phyloP scores from a whole-genome alignment of 2,113 vertebrate genomes.

The Aepyceros melampus region DNA sequence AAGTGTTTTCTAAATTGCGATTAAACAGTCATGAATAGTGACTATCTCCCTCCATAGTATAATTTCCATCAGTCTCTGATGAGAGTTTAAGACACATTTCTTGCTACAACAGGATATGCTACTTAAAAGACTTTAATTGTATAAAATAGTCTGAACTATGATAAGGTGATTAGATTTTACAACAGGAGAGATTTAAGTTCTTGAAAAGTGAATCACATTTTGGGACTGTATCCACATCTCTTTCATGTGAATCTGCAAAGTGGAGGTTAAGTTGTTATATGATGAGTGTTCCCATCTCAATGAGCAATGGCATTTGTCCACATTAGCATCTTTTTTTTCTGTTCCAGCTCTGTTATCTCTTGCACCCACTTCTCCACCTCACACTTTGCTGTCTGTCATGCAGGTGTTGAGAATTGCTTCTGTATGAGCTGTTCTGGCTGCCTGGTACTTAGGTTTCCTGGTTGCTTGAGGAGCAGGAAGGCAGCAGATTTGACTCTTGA shows the following conservation, averaged over 20 bases:
- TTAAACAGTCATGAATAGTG: not conserved
- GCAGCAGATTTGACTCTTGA: not conserved
- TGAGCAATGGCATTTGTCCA: not conserved
- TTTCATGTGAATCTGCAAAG: not conserved
- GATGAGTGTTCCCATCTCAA: not conserved
- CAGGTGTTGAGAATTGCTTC: not conserved
- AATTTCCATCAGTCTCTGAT: not conserved
- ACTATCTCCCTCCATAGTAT: not conserved
- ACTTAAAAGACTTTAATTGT: constrained; percentile 18
- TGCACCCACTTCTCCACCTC: not conserved
- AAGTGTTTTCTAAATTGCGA: not conserved
- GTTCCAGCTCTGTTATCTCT: not conserved
- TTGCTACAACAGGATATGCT: not conserved
- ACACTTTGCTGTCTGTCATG: not conserved
- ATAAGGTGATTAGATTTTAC: not conserved
- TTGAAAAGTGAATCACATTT: not conserved
- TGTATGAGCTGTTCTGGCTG: not conserved
- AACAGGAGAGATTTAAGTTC: not conserved
- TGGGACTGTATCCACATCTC: not conserved
- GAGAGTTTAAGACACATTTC: not conserved
- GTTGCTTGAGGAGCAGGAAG: not conserved
- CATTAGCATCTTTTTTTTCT: not conserved
- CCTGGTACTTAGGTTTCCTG: not conserved
- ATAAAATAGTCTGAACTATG: not conserved
- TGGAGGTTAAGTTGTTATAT: not conserved